These are phyloP conservation scores for Acrocephalus arundinaceus DNA, from an alignment of 2,113 vertebrate genomes.

Conservation along the genomic window DNA sequence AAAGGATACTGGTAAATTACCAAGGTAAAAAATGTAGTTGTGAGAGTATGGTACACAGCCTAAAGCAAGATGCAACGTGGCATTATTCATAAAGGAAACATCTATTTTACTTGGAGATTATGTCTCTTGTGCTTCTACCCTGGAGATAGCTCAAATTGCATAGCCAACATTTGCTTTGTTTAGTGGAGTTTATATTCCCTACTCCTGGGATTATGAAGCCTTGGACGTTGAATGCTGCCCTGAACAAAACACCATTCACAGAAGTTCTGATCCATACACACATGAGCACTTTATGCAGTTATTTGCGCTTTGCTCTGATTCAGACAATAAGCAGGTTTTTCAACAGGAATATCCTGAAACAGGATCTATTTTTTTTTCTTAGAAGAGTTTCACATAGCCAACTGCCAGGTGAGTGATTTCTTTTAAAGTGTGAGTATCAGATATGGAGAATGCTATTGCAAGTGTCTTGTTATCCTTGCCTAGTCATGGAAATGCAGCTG, in stretches of 20 bases:
- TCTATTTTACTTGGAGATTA: not conserved
- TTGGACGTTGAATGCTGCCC: not conserved
- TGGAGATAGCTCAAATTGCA: not conserved
- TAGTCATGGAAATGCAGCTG: not conserved
- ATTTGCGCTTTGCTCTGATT: not conserved
- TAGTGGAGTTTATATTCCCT: not conserved
- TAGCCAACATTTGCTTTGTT: not conserved
- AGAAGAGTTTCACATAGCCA: not conserved
- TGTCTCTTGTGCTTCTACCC: not conserved
- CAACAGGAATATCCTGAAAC: not conserved
- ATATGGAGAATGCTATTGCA: not conserved
- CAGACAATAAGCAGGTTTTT: not conserved
- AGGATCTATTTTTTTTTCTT: not conserved
- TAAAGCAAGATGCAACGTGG: not conserved
- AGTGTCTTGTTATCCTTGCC: not conserved
- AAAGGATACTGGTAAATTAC: not conserved
- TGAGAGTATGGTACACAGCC: not conserved
- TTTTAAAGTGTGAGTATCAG: not conserved
- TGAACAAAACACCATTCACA: not conserved
- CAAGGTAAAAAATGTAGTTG: not conserved
- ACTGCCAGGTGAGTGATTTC: not conserved
- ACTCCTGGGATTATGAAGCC: not conserved
- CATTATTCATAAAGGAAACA: not conserved
- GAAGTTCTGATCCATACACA: not conserved
- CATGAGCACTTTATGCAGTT: not conserved